These are phyloP conservation scores for Lepus americanus DNA, from an alignment of 2,113 vertebrate genomes.

Conservation along the genomic window DNA sequence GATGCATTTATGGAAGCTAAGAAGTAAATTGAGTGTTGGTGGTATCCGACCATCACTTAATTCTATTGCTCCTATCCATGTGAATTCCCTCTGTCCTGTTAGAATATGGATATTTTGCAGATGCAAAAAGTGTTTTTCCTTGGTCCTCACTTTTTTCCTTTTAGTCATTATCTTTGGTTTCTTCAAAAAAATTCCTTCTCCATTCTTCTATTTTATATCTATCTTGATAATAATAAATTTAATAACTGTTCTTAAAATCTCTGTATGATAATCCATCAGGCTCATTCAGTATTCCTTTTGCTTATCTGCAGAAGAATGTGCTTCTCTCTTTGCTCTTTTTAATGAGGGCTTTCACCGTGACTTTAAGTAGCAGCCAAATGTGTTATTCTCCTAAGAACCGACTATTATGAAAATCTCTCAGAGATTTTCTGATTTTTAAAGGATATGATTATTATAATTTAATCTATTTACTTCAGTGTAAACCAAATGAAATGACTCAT, in stretches of 20 bases:
- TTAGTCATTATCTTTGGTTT: slow-evolving; percentile 46
- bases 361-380: slow-evolving; percentile 56
- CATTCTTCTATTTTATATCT: slow-evolving; percentile 56
- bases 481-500: slow-evolving; percentile 70
- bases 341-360: slow-evolving; percentile 26
- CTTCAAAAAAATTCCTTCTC: slow-evolving; percentile 38
- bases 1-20: not conserved
- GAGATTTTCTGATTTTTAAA: slow-evolving; percentile 66
- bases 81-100: not conserved
- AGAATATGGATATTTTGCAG: not conserved
- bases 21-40: not conserved
- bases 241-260: slow-evolving; percentile 62
- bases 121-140: slow-evolving; percentile 1
- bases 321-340: slow-evolving; percentile 59
- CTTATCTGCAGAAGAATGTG: not conserved
- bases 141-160: not conserved
- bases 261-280: not conserved
- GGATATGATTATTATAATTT: slow-evolving; percentile 64
- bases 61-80: not conserved
- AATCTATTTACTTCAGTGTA: slow-evolving; percentile 64
- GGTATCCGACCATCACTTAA: not conserved
- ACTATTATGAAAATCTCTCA: slow-evolving; percentile 62
- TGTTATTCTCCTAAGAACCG: slow-evolving; percentile 55
- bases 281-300: slow-evolving; percentile 45
- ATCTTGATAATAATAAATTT: slow-evolving; percentile 63